Conservation (phyloP, 2,113 vertebrate genomes). For the human region GRCh38 chr7:156547501-156548000, state of each 20-base stretch:
- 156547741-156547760: too few relatives aligned
- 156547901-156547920: rapidly evolving
- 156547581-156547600: too few relatives aligned
- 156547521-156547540: neutral
- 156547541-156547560: neutral
- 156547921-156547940: rapidly evolving
- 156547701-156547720: too few relatives aligned
- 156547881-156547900: neutral
- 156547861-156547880: neutral
- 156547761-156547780: too few relatives aligned
- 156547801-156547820: neutral
- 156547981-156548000: rapidly evolving
- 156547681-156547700: too few relatives aligned
- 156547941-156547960: rapidly evolving
- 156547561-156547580: neutral
- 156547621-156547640: too few relatives aligned
- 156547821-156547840: neutral
- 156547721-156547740: too few relatives aligned
- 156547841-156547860: neutral
- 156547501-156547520: neutral
- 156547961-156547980: neutral
- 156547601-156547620: too few relatives aligned
- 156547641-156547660: too few relatives aligned
- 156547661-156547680: too few relatives aligned
- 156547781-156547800: neutral